Evolutionary conservation across 1,140 invertebrate genomes (phyloP).

Genomic region (Drosophila nasuta): DNA sequence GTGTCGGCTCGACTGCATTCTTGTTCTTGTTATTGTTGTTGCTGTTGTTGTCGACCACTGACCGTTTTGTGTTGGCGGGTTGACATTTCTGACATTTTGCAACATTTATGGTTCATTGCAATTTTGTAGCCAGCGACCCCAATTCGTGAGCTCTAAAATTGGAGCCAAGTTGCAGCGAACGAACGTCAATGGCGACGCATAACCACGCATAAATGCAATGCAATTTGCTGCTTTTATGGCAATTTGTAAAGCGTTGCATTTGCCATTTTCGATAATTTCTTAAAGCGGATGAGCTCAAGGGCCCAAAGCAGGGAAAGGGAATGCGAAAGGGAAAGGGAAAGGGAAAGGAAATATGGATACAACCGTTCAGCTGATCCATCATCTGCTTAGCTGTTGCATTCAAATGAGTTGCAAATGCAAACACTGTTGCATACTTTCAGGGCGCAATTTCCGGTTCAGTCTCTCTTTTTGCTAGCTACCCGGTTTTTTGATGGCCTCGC

Average conservation of each 20-base stretch:
- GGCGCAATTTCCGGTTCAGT: conserved; percentile 30
- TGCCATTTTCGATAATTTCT: conserved; percentile 34
- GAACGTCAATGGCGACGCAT: neutral
- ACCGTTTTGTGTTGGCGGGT: conserved; percentile 64
- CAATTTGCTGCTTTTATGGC: conserved; percentile 64
- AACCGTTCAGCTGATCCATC: conserved; percentile 13
- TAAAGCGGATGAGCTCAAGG: conserved; percentile 21
- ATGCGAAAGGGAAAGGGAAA: too few species aligned
- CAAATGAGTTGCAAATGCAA: conserved; percentile 33
- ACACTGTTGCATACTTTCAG: conserved; percentile 52
- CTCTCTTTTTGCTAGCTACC: neutral
- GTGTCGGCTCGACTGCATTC: conserved; percentile 31
- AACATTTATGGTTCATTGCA: conserved; percentile 76
- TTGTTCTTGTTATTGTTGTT: too few species aligned
- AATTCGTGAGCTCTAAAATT: conserved; percentile 17
- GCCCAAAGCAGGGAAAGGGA: too few species aligned
- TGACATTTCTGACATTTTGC: conserved; percentile 79
- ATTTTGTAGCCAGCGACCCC: conserved; percentile 53
- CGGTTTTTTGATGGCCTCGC: conserved; percentile 12
- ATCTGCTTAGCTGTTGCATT: conserved; percentile 50
- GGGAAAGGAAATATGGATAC: neutral
- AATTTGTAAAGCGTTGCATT: conserved; percentile 46
- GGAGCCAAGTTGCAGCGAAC: neutral
- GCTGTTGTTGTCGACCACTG: conserved; percentile 41
- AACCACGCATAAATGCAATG: conserved; percentile 52